Percentiles rank a stretch among this genome's conserved stretches.
These are phyloP conservation scores for Gobius niger DNA, from an alignment of 2,113 vertebrate genomes.

Conservation along the genomic window DNA sequence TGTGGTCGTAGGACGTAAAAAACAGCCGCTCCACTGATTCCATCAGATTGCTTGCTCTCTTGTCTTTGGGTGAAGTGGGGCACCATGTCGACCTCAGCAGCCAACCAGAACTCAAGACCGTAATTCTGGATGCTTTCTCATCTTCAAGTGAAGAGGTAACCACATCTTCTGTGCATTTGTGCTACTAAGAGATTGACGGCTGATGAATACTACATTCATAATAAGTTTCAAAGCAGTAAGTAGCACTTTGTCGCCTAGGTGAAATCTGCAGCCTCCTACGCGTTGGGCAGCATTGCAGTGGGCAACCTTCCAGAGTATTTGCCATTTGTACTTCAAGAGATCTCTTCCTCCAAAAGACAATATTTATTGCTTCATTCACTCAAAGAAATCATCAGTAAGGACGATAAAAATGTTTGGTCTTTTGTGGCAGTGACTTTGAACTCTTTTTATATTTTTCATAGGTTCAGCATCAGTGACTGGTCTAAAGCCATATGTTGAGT, in stretches of 20 bases:
- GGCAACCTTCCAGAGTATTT: slow-evolving; percentile 97
- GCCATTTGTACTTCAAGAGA: slow-evolving; percentile 98
- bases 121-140: slow-evolving; percentile 96
- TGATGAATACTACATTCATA: background rate
- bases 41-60: slow-evolving; percentile 91
- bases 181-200: background rate
- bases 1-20: slow-evolving; percentile 84
- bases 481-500: slow-evolving; percentile 96
- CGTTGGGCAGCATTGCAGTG: slow-evolving; percentile 95
- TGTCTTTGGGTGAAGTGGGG: slow-evolving; percentile 96
- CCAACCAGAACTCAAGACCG: slow-evolving; percentile 95
- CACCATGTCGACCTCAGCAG: slow-evolving; percentile 97
- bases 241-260: slow-evolving; percentile 58
- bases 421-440: slow-evolving; percentile 8
- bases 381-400: slow-evolving; percentile 93
- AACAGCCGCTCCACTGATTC: slow-evolving; percentile 98
- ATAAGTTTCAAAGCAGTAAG: background rate
- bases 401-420: rapidly evolving
- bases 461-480: slow-evolving; percentile 91
- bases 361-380: slow-evolving; percentile 97
- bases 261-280: slow-evolving; percentile 95
- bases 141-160: slow-evolving; percentile 94
- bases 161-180: background rate
- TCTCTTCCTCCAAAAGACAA: slow-evolving; percentile 95
- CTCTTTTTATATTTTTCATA: slow-evolving; percentile 12